Base-by-base conservation (phyloP, 2,113 vertebrate genomes). In the Strix uralensis region DNA sequence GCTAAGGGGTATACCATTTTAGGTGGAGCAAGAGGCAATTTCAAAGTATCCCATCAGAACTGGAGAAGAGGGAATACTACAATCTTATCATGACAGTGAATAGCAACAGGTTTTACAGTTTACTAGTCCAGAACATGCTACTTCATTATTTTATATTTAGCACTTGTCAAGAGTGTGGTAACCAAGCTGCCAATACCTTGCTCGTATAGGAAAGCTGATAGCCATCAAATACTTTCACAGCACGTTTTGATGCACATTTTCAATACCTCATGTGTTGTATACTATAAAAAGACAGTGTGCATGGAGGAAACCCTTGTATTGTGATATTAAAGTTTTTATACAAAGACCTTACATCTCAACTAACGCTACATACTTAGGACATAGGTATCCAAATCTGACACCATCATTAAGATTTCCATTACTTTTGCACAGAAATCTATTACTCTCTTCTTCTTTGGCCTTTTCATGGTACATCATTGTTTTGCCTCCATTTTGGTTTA, bases 41-140 rank as follows among this genome's bases (percentile, higher is more conserved):
- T 88, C 40, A 47, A 74, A 51, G 17, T 59, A 66, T 82, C 15
- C 21, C 22, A 54, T 84, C 34, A 36, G 34, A 78, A 84, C 13
- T 32, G 52, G 85, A 94, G 92, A 92, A 94, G 84, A 92, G 61
- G 82, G 58, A 66, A 75, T 72, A 42, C 17, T 67, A 5, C 17
- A 74, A 8, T 81, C 20, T 88, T 72, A 44, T 4, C 15, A 12
- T 29, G 26, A 40, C 3, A 71, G 27, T 47, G 52, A 84, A 32
- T 29, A 81, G 21, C 27, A 67, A 40, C 21, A 71, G 16, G 11
- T 83, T 95, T 88, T 70, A 72, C 22, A 52, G 27, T 2, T 83
- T 71, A 36, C 12, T 81, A 18, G 49, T 49, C 15, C 58, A 92
- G 66, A 70, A 38, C 21, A 34, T 65, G 16, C 21, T 58, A 20